A percentile compares a stretch with the other conserved stretches of the same genome.
Conservation (phyloP, 2,888 invertebrate species). For the Apamea epomidion region DNA sequence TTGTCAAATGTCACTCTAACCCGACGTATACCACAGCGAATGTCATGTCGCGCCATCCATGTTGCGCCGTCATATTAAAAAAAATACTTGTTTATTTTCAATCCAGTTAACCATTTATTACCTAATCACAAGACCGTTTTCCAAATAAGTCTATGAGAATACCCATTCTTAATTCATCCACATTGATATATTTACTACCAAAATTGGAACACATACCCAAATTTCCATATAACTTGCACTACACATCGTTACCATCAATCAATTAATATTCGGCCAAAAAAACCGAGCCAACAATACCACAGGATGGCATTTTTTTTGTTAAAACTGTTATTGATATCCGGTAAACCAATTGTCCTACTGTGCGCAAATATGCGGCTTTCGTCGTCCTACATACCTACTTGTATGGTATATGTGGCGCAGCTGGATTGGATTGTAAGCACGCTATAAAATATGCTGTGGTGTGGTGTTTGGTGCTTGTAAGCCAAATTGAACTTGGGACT, state of each 20-base stretch:
- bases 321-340: conserved; percentile 33
- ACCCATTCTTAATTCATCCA: neutral
- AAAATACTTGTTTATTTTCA: neutral
- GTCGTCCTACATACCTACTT: neutral
- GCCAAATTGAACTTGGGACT: neutral
- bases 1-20: no score
- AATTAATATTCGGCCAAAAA: conserved; percentile 42
- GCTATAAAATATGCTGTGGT: conserved; percentile 10
- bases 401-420: conserved; percentile 4
- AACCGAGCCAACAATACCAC: conserved; percentile 30
- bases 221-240: conserved; percentile 16
- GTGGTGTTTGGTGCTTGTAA: conserved; percentile 3
- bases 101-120: neutral
- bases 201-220: conserved; percentile 13
- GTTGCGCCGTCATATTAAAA: no score
- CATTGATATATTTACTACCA: neutral
- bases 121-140: neutral
- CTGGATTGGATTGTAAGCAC: neutral
- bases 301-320: conserved; percentile 6
- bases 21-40: no score
- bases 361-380: conserved; percentile 8
- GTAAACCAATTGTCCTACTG: conserved; percentile 11
- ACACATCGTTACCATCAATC: conserved; percentile 13
- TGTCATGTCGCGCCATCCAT: no score
- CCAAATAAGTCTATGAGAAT: neutral